These are phyloP conservation scores for Tuberolachnus salignus DNA, from an alignment of 2,888 invertebrate species.

Conservation along the genomic window DNA sequence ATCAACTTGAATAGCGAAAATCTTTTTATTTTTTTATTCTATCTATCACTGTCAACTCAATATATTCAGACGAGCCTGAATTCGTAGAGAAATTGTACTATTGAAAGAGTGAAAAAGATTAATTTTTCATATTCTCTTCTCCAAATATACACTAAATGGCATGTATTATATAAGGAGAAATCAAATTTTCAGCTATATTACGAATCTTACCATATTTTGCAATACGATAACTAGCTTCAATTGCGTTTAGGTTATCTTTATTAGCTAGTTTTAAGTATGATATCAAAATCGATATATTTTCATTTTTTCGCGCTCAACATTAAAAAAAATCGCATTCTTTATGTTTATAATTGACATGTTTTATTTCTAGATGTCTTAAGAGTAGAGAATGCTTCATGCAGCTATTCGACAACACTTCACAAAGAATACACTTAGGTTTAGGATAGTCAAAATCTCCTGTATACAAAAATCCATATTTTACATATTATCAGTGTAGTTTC, in stretches of 20 bases:
- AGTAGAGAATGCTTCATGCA: constrained; percentile 29
- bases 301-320: constrained; percentile 28
- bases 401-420: constrained; percentile 19
- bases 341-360: constrained; percentile 36
- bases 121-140: constrained; percentile 65
- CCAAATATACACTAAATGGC: constrained; percentile 64
- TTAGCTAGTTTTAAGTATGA: constrained; percentile 31
- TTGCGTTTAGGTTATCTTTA: constrained; percentile 22
- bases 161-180: constrained; percentile 36
- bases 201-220: constrained; percentile 46
- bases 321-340: constrained; percentile 32
- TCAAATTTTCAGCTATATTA: constrained; percentile 34
- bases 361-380: constrained; percentile 32
- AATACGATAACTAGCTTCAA: constrained; percentile 48
- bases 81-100: constrained; percentile 43
- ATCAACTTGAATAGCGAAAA: constrained; percentile 42
- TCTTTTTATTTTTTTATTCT: constrained; percentile 23
- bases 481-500: constrained; percentile 17
- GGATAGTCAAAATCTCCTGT: constrained; percentile 27
- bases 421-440: constrained; percentile 32
- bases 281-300: constrained; percentile 18
- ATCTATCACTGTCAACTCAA: constrained; percentile 32
- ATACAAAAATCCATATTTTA: constrained; percentile 29
- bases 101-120: constrained; percentile 36
- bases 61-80: constrained; percentile 32